Evolutionary conservation across 2,113 vertebrate species (phyloP).

Genomic region (Lynx canadensis): DNA sequence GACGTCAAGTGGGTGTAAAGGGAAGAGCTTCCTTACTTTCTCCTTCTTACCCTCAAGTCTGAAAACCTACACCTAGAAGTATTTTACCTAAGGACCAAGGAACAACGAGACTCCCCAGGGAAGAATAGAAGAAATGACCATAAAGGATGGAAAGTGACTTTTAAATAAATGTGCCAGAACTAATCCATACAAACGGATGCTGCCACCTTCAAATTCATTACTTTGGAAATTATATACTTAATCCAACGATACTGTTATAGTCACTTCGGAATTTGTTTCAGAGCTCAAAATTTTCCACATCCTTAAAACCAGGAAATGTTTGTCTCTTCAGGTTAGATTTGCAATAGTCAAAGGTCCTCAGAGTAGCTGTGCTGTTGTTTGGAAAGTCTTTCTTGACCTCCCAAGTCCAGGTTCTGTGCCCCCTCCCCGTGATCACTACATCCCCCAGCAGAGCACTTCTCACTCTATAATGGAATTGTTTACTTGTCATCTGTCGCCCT

Average conservation of each 20-base stretch:
- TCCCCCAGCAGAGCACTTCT: neutral
- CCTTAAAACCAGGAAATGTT: neutral
- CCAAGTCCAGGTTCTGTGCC: neutral
- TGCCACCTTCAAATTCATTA: neutral
- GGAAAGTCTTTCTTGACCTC: neutral
- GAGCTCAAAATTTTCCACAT: slow-evolving; percentile 20
- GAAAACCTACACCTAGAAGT: slow-evolving; percentile 2
- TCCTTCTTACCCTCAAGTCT: neutral
- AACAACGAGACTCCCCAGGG: neutral
- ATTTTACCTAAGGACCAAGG: slow-evolving; percentile 2
- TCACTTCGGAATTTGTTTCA: neutral
- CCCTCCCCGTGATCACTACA: neutral
- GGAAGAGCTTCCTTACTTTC: neutral
- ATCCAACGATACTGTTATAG: neutral
- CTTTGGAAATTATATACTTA: neutral
- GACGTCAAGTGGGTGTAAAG: neutral
- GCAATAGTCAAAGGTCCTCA: neutral
- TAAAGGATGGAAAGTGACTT: neutral
- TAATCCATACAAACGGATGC: neutral
- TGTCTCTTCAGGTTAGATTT: neutral
- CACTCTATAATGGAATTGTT: neutral
- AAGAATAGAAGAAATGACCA: neutral
- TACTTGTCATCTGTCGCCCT: neutral
- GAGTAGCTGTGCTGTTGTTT: slow-evolving; percentile 4
- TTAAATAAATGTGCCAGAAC: slow-evolving; percentile 28